Base-by-base conservation (phyloP, 2,797 vertebrate species). In the Pseudochaenichthys georgianus region DNA sequence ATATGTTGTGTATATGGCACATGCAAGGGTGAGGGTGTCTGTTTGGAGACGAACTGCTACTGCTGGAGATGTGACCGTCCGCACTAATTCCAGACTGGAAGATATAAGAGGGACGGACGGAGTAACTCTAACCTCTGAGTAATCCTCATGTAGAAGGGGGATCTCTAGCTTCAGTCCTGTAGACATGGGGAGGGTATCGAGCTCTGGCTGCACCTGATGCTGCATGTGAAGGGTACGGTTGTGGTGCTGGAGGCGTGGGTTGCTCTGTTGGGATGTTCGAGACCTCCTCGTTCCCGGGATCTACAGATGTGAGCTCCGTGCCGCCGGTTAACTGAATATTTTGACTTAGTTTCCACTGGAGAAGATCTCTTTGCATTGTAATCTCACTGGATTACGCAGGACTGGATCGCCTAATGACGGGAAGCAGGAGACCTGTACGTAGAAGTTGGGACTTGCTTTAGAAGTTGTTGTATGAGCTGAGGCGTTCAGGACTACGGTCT, bases 41-140 rank as follows among this genome's bases (percentile, higher is more conserved):
- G 96, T 96, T 92, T 99, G 96, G 60, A 97, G 95, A 82, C 96
- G 96, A 13, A 99, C 97, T 0, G 97, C 97, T 52, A 99, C 96
- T 13, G 94, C 93, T 17, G 96, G 93, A 2, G 95, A 95, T 42
- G 95, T 93, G 64, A 93, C 77, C 3, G 96, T 92, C 58, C 82
- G 90, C 57, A 95, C 77, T 19, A 87, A 84, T 53, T 97, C 97
- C 0, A 93, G 89, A 75, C 92, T 94, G 0, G 93, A 67, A 0
- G 93, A 95, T 45, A 97, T 93, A 1, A 89, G 78, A 2, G 95
- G 91, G 38, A 38, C 70, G n/a, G 88, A 66, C 80, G 85, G 72
- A 72, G 71, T 82, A 72, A 61, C 10, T 84, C 57, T 42, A 87
- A 71, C 58, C 17, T 84, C 75, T 65, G 84, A 78, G 73, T 85